Conservation (phyloP, 2,888 invertebrate genomes). For the Cecidostiba fungosa region DNA sequence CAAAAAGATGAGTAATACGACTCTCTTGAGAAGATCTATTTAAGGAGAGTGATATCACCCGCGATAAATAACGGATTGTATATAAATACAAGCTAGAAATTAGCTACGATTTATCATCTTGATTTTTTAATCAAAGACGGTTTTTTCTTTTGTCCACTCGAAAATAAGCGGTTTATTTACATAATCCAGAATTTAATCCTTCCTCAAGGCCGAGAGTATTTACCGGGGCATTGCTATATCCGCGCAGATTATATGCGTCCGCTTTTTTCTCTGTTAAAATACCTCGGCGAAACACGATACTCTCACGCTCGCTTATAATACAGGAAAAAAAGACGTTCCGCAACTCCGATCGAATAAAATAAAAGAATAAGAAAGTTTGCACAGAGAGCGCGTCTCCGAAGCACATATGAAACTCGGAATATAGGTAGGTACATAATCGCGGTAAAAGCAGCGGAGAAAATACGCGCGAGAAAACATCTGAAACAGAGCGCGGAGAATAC, state of each 20-base stretch:
- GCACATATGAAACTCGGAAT: background rate
- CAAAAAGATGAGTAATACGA: no score
- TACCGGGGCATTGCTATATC: background rate
- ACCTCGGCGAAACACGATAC: background rate
- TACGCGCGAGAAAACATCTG: background rate
- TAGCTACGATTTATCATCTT: background rate
- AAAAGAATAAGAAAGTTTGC: background rate
- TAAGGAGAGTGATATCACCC: background rate
- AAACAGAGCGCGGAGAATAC: background rate
- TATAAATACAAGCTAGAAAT: background rate
- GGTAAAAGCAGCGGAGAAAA: conserved; percentile 9
- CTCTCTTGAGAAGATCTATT: background rate
- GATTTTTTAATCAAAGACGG: background rate
- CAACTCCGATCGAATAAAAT: background rate
- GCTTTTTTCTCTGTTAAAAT: background rate
- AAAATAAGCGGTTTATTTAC: background rate
- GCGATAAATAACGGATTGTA: background rate
- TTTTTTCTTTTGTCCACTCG: background rate
- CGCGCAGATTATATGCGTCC: background rate
- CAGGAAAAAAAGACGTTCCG: background rate
- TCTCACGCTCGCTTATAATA: background rate
- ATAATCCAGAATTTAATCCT: background rate
- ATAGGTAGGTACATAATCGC: background rate
- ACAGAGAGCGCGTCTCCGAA: background rate
- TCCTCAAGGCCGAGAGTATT: background rate